phyloP scores from a whole-genome alignment of 1,140 invertebrate genomes.

The Euschistus heros region DNA sequence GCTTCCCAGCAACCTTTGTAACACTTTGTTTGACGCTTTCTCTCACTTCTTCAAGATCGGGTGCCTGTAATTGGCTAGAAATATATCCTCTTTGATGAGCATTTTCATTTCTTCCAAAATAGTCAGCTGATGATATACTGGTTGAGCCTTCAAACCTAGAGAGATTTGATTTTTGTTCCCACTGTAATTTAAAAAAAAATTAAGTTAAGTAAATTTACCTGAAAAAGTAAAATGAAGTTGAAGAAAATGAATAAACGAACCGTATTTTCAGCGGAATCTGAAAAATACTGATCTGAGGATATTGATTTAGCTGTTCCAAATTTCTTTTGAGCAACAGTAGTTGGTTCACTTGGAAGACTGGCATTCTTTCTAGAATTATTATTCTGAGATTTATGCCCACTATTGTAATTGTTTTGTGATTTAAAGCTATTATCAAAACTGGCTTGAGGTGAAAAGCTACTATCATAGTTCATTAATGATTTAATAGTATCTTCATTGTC shows the following conservation, averaged over 20 bases:
- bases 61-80: slow-evolving; percentile 36
- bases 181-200: slow-evolving; percentile 35
- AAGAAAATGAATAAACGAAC: slow-evolving; percentile 23
- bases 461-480: slow-evolving; percentile 9
- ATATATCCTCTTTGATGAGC: slow-evolving; percentile 32
- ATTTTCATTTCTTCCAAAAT: slow-evolving; percentile 62
- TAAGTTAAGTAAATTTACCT: slow-evolving; percentile 1
- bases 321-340: slow-evolving; percentile 77
- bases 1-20: slow-evolving; percentile 86
- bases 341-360: slow-evolving; percentile 9
- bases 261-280: slow-evolving; percentile 43
- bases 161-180: slow-evolving; percentile 55
- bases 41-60: slow-evolving; percentile 86
- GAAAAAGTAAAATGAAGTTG: background rate
- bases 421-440: background rate
- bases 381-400: background rate
- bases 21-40: slow-evolving; percentile 94
- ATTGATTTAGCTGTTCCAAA: slow-evolving; percentile 95
- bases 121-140: slow-evolving; percentile 91
- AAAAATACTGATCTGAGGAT: slow-evolving; percentile 93
- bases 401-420: slow-evolving; percentile 1
- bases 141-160: slow-evolving; percentile 76
- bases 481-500: slow-evolving; percentile 18
- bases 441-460: background rate
- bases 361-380: slow-evolving; percentile 2